Evolutionary conservation across 2,113 vertebrate genomes (phyloP).

Genomic region (Vidua chalybeata): DNA sequence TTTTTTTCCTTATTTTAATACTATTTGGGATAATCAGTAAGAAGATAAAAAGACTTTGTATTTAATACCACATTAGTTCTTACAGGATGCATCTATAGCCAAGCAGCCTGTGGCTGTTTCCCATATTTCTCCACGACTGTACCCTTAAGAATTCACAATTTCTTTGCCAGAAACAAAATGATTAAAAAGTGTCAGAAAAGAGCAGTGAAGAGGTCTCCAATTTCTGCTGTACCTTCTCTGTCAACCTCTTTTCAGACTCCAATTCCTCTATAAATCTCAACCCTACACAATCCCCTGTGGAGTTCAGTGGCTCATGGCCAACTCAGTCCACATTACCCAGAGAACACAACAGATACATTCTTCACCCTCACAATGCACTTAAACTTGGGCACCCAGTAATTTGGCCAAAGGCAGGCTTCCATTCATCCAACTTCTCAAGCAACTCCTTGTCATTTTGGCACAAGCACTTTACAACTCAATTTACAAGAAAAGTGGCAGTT

Average conservation of each 20-base stretch:
- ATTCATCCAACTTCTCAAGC: constrained; percentile 48
- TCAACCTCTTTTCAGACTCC: neutral
- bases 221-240: constrained; percentile 26
- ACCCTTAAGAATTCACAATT: neutral
- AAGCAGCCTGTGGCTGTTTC: neutral
- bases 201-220: constrained; percentile 32
- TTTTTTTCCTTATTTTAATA: neutral
- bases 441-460: constrained; percentile 58
- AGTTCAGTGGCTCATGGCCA: constrained; percentile 27
- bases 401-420: constrained; percentile 49
- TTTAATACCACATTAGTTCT: neutral
- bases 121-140: neutral
- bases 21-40: neutral
- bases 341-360: constrained; percentile 28
- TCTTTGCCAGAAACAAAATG: neutral
- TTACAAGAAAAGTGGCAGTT: constrained; percentile 45
- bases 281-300: neutral
- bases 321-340: neutral
- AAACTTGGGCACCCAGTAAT: constrained; percentile 11
- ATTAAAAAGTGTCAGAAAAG: constrained; percentile 29
- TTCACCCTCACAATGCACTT: constrained; percentile 38
- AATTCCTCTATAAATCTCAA: constrained; percentile 27
- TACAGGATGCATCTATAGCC: neutral
- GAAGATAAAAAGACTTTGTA: neutral
- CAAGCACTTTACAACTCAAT: constrained; percentile 56